Evolutionary conservation across 2,888 invertebrate genomes (phyloP).

Genomic region (Chrysolina oricalcia): DNA sequence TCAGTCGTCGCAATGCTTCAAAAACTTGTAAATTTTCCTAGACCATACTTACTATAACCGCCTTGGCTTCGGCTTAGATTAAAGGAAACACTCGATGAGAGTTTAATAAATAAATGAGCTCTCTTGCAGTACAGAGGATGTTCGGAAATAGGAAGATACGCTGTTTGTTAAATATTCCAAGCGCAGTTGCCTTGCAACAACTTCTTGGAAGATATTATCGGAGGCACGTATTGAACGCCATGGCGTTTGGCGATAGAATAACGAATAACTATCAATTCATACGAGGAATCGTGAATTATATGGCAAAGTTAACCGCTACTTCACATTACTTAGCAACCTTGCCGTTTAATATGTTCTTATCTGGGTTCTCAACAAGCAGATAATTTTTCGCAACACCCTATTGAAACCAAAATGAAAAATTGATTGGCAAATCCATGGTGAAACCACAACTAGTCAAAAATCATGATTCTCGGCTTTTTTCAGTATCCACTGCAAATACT

Average conservation of each 20-base stretch:
- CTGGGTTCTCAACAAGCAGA: too few relatives aligned
- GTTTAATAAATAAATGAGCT: conserved; percentile 13
- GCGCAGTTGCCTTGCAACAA: background rate
- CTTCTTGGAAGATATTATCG: background rate
- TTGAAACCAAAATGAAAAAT: too few relatives aligned
- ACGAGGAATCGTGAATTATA: background rate
- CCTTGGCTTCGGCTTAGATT: conserved; percentile 6
- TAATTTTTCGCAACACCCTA: too few relatives aligned
- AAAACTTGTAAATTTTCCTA: background rate
- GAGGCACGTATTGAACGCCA: background rate
- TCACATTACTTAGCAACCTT: background rate
- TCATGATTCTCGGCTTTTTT: background rate
- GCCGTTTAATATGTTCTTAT: too few relatives aligned
- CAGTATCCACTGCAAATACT: background rate
- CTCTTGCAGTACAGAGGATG: conserved; percentile 1
- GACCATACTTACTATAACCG: background rate
- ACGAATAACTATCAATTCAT: background rate
- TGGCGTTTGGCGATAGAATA: background rate
- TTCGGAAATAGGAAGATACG: background rate
- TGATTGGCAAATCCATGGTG: too few relatives aligned
- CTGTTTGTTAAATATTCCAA: background rate
- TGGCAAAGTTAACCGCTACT: background rate
- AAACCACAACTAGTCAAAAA: too few relatives aligned
- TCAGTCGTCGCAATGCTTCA: background rate
- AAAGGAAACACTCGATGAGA: conserved; percentile 20